Conservation (phyloP, 2,797 vertebrate genomes). For the Gadopsis bispinosus region DNA sequence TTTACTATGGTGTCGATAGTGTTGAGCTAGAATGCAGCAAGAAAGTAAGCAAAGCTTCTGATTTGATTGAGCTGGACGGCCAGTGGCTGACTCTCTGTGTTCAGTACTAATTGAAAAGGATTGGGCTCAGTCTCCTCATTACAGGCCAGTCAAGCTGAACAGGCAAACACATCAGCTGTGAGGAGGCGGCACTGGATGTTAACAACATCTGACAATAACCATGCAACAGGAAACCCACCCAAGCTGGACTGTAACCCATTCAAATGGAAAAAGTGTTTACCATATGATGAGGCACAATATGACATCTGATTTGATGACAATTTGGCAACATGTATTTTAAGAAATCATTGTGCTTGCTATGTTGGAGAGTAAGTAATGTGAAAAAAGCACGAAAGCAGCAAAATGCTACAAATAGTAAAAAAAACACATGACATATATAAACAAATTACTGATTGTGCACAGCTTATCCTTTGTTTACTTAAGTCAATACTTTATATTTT, state of each 20-base stretch:
- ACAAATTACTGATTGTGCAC: neutral
- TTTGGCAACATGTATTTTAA: neutral
- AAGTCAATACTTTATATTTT: neutral
- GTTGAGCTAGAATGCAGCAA: slow-evolving; percentile 28
- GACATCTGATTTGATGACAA: neutral
- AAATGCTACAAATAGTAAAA: no score
- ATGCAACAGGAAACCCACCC: slow-evolving; percentile 33
- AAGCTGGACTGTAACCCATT: slow-evolving; percentile 12
- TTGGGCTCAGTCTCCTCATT: slow-evolving; percentile 42
- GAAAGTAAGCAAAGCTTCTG: slow-evolving; percentile 41
- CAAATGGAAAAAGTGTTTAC: neutral
- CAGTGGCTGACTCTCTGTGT: slow-evolving; percentile 35
- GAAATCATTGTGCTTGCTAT: neutral
- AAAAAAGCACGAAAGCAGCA: neutral
- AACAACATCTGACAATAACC: slow-evolving; percentile 45
- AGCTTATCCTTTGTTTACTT: neutral
- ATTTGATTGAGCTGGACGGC: slow-evolving; percentile 48
- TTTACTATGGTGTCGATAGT: slow-evolving; percentile 42
- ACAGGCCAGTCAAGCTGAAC: slow-evolving; percentile 44
- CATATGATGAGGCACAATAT: neutral
- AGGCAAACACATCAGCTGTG: slow-evolving; percentile 37
- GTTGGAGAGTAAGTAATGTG: neutral
- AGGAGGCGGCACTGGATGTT: slow-evolving; percentile 18
- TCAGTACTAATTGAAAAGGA: slow-evolving; percentile 55
- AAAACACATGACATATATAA: neutral